phyloP scores from a whole-genome alignment of 2,888 invertebrate genomes.

The Automeris io region DNA sequence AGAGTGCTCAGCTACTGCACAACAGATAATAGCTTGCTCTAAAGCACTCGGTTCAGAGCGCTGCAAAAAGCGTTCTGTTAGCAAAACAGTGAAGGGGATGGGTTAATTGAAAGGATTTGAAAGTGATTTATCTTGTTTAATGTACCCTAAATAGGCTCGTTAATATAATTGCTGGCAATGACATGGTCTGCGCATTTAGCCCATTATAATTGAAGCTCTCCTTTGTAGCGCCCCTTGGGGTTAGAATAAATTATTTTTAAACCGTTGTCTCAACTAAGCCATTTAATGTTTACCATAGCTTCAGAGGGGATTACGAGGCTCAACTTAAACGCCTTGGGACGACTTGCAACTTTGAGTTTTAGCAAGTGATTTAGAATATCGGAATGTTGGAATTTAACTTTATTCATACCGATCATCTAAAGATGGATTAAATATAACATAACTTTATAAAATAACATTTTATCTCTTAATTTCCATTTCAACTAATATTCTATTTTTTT shows the following conservation, averaged over 20 bases:
- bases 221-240: slow-evolving; percentile 6
- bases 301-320: slow-evolving; percentile 4
- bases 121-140: slow-evolving; percentile 9
- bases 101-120: slow-evolving; percentile 3
- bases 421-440: no score
- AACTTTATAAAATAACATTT: no score
- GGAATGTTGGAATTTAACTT: background rate
- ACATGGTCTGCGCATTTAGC: slow-evolving; percentile 8
- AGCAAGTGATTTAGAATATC: background rate
- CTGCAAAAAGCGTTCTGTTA: no score
- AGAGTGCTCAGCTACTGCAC: no score
- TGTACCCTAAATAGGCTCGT: slow-evolving; percentile 8
- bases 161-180: slow-evolving; percentile 12
- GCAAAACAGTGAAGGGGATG: background rate
- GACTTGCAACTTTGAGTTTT: background rate
- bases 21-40: no score
- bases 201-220: slow-evolving; percentile 8
- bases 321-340: slow-evolving; percentile 2
- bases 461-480: no score
- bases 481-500: no score
- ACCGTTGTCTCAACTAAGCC: slow-evolving; percentile 6
- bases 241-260: slow-evolving; percentile 11
- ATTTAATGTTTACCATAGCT: slow-evolving; percentile 4
- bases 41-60: no score
- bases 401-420: no score